phyloP scores from a whole-genome alignment of 64 coral and sea anemone species.

The Pachyseris speciosa region DNA sequence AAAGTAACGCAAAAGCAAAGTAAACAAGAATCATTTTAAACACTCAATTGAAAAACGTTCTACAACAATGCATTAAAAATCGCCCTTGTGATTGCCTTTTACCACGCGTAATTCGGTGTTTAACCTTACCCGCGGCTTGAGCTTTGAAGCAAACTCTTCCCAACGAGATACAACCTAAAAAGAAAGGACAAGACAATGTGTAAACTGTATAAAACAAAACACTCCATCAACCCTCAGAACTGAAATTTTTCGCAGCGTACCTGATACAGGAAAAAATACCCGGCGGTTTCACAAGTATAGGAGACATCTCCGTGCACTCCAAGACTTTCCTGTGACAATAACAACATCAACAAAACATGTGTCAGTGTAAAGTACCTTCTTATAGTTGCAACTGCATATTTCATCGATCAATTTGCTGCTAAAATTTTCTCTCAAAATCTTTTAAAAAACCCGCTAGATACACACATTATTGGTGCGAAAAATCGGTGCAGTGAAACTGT shows the following conservation, averaged over 20 bases:
- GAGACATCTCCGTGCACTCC: constrained; percentile 97
- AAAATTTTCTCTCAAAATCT: too few relatives aligned
- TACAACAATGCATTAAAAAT: too few relatives aligned
- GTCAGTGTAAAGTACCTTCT: neutral
- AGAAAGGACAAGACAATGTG: neutral
- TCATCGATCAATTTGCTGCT: too few relatives aligned
- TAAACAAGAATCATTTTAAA: too few relatives aligned
- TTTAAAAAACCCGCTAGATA: too few relatives aligned
- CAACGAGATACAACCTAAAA: constrained; percentile 94
- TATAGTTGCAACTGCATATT: too few relatives aligned
- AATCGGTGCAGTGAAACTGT: too few relatives aligned
- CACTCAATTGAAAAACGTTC: too few relatives aligned
- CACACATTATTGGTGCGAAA: too few relatives aligned
- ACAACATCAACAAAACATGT: neutral
- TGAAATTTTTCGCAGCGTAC: constrained; percentile 20
- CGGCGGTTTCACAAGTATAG: constrained; percentile 98
- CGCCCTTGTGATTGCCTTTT: too few relatives aligned
- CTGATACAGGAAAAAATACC: constrained; percentile 98
- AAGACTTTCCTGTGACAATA: constrained; percentile 82
- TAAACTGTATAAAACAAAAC: neutral
- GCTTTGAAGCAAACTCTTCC: constrained; percentile 95
- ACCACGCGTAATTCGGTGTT: neutral
- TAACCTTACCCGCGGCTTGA: constrained; percentile 73
- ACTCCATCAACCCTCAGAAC: neutral
- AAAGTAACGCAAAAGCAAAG: too few relatives aligned